Conservation (phyloP, 2,113 vertebrate genomes). For the Picathartes gymnocephalus region DNA sequence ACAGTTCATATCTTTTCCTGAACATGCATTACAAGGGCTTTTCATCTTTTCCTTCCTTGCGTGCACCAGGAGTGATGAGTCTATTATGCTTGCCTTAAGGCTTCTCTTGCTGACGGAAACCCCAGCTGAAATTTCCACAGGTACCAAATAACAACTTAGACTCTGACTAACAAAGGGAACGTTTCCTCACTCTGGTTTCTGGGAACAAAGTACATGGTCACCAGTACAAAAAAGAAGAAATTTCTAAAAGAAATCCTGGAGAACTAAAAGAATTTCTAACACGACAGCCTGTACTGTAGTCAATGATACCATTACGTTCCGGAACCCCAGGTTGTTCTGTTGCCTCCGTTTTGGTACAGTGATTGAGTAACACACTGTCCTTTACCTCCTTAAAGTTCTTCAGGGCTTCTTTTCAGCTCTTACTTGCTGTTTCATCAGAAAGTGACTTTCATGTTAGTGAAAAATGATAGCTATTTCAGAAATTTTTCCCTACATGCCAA, state of each 20-base stretch:
- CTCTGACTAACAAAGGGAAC: neutral
- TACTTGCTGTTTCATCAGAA: neutral
- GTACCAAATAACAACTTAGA: neutral
- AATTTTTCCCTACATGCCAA: neutral
- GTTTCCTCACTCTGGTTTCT: neutral
- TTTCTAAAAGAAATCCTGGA: neutral
- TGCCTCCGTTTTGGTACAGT: neutral
- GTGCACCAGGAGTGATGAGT: neutral
- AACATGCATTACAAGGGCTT: neutral
- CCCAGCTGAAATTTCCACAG: neutral
- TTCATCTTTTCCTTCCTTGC: neutral
- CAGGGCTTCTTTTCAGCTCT: neutral
- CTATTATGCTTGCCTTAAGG: neutral
- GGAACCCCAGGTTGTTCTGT: neutral
- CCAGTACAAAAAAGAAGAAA: neutral
- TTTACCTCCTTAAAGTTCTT: neutral
- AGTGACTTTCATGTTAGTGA: rapidly evolving
- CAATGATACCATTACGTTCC: neutral
- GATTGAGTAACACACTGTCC: neutral
- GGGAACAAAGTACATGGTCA: neutral
- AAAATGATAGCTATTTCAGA: neutral
- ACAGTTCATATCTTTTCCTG: neutral
- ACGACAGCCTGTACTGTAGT: neutral
- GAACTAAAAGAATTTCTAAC: neutral
- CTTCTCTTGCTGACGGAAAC: neutral